Evolutionary conservation across 2,888 invertebrate genomes (phyloP), one percentile per base, ranked within the genome.

Genomic region (Bursaphelenchus okinawaensis): DNA sequence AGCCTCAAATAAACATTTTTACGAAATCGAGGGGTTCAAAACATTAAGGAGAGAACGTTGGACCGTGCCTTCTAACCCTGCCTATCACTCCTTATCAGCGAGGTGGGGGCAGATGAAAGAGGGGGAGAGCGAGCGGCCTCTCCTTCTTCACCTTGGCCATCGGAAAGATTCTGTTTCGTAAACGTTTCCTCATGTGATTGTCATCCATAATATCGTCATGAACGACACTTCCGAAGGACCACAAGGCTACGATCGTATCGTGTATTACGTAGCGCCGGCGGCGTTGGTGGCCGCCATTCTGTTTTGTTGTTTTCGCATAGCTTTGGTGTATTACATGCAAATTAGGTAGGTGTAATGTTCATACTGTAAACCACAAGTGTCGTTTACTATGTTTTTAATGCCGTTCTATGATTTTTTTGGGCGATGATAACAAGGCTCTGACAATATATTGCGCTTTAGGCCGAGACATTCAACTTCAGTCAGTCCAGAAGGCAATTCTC

Each of bases 251-350:
- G 60, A 65, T 31, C 65, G 52, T n/a, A 54, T 64, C 26, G 40
- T 66, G 19, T 54, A 66, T 55, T 63, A 63, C 28, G 65, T 66
- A 28, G 65, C 65, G 8, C 65, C 65, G 20, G 67, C 65, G 1
- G 65, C 66, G 26, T 12, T 65, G 12, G 52, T 67, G 8, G 55
- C 51, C 24, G 29, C 62, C 8, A 54, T 65, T 28, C 22, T 67
- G 29, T 29, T 65, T 28, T 65, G 65, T 66, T 65, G 65, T 52
- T 63, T 65, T 27, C 50, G 62, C 26, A 29, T 65, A n/a, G 55
- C 65, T 23, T 66, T 65, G 55, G 66, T 67, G 3, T 65, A 65
- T 20, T 66, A 40, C 20, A 55, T 65, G 66, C 63, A 67, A 28
- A 52, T 51, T 26, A 59, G 62, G 63, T 63, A 20, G 26, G 54